Evolutionary conservation across 35 echinoderm and acorn worm genomes (phyloP).

Genomic region (Ptychodera flava): DNA sequence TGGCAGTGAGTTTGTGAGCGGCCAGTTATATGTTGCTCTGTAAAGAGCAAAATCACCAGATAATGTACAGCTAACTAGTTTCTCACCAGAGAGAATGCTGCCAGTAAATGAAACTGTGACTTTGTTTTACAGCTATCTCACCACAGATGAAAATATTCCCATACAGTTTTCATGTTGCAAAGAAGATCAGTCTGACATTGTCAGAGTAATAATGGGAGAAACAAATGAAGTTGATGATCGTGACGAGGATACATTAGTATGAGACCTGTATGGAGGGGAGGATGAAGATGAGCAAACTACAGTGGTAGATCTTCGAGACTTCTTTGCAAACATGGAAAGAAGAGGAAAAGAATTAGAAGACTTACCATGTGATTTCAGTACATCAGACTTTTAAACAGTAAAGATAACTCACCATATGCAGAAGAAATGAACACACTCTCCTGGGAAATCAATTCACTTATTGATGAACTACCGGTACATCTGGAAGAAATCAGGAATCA

Average conservation of each 20-base stretch:
- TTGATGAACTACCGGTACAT: too few species aligned
- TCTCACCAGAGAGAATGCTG: neutral
- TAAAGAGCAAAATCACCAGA: neutral
- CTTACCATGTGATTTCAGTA: neutral
- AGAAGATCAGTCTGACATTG: neutral
- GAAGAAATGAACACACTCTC: neutral
- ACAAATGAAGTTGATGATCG: neutral
- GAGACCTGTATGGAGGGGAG: neutral
- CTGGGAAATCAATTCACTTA: neutral
- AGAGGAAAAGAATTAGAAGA: neutral
- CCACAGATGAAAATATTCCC: too few species aligned
- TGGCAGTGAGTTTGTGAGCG: neutral
- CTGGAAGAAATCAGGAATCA: neutral
- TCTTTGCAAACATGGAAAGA: neutral
- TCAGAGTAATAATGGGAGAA: too few species aligned
- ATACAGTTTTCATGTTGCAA: neutral
- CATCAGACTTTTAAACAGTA: neutral
- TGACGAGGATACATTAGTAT: neutral
- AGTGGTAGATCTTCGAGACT: neutral
- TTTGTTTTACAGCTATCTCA: neutral
- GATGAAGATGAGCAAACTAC: neutral
- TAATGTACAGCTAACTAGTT: neutral
- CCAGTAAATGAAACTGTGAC: neutral
- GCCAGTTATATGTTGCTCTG: neutral
- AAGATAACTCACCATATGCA: neutral